Conservation (phyloP, 2,888 invertebrate genomes). For the Rotaria magnacalcarata region DNA sequence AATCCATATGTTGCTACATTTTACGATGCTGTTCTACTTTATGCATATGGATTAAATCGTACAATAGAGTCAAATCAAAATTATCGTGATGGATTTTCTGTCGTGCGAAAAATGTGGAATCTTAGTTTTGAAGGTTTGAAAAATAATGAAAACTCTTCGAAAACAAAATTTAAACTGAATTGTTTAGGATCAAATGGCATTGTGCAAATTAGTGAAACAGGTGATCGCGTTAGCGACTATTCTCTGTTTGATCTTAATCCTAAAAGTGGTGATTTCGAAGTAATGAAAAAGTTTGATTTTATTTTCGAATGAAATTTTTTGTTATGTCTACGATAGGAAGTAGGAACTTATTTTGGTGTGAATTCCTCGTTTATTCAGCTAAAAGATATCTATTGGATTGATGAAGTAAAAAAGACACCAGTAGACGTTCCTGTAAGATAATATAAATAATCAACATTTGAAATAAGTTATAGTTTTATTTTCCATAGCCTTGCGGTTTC, state of each 20-base stretch:
- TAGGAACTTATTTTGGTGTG: constrained; percentile 25
- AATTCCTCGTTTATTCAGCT: background rate
- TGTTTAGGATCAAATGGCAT: constrained; percentile 49
- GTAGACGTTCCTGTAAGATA: background rate
- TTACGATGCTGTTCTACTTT: constrained; percentile 24
- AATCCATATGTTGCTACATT: constrained; percentile 28
- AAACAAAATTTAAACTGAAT: too few relatives aligned
- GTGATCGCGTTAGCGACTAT: constrained; percentile 51
- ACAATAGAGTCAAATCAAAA: background rate
- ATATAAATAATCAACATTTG: constrained; percentile 44
- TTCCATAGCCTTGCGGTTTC: background rate
- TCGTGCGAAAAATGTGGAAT: constrained; percentile 42
- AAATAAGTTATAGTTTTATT: too few relatives aligned
- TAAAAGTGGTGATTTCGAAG: constrained; percentile 49
- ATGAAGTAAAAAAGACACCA: background rate
- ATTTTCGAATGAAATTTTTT: background rate
- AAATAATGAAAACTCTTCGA: too few relatives aligned
- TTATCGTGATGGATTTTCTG: background rate
- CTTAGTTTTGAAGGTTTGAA: constrained; percentile 38
- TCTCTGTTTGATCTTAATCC: constrained; percentile 51
- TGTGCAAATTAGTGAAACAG: constrained; percentile 51
- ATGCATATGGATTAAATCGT: constrained; percentile 21
- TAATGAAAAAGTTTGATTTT: constrained; percentile 39
- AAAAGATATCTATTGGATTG: constrained; percentile 26
- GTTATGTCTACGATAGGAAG: background rate